These are phyloP conservation scores for Brachypterus glaber DNA, from an alignment of 2,888 invertebrate genomes.

Conservation along the genomic window DNA sequence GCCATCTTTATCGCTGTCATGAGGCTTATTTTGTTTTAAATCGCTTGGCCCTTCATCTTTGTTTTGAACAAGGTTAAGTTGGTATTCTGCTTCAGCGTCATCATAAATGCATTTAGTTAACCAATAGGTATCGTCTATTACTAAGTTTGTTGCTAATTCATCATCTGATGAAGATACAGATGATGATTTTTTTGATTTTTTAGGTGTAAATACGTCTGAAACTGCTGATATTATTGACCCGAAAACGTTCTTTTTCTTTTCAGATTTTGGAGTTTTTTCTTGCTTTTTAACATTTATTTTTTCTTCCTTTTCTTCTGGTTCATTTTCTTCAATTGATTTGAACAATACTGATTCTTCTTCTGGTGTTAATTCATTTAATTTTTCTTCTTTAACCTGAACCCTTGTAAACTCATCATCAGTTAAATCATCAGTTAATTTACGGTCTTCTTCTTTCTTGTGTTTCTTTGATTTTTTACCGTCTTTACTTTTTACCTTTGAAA, in stretches of 20 bases:
- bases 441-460: neutral
- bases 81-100: slow-evolving; percentile 50
- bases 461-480: slow-evolving; percentile 11
- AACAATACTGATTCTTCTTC: slow-evolving; percentile 9
- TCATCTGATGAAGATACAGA: slow-evolving; percentile 1
- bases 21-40: slow-evolving; percentile 17
- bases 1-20: slow-evolving; percentile 31
- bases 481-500: slow-evolving; percentile 11
- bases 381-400: slow-evolving; percentile 4
- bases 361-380: slow-evolving; percentile 13
- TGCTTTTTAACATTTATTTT: no score
- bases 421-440: neutral
- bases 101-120: slow-evolving; percentile 51
- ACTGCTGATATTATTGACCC: slow-evolving; percentile 29
- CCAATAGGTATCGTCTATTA: slow-evolving; percentile 50
- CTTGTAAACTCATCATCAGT: slow-evolving; percentile 9
- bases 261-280: slow-evolving; percentile 1
- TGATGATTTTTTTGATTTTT: slow-evolving; percentile 21
- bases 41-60: slow-evolving; percentile 34
- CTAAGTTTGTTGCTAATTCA: slow-evolving; percentile 27
- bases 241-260: slow-evolving; percentile 23
- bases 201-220: slow-evolving; percentile 27
- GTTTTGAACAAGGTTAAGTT: slow-evolving; percentile 46
- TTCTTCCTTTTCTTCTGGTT: slow-evolving; percentile 4
- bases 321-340: slow-evolving; percentile 1